A percentile compares a stretch with the other conserved stretches of the same genome.
These are phyloP conservation scores for Zaprionus davidi DNA, from an alignment of 1,140 invertebrate species.

Conservation along the genomic window DNA sequence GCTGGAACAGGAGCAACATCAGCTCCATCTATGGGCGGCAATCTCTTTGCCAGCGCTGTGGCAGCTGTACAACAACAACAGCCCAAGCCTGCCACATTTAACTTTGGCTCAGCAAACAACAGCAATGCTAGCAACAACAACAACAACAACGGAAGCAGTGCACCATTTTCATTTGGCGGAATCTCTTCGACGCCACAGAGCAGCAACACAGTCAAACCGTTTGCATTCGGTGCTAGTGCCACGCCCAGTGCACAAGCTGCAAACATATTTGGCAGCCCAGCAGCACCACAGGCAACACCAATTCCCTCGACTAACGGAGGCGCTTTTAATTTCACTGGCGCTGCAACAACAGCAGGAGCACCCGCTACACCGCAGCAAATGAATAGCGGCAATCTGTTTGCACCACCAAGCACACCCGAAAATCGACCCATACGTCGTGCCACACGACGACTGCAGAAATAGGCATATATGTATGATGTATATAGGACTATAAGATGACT, in stretches of 20 bases:
- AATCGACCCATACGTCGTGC: conserved; percentile 54
- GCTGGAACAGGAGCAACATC: background rate
- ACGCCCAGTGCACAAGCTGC: conserved; percentile 13
- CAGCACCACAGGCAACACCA: conserved; percentile 20
- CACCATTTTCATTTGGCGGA: conserved; percentile 60
- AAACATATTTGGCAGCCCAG: conserved; percentile 51
- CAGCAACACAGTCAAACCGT: conserved; percentile 53
- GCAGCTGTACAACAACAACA: conserved; percentile 36
- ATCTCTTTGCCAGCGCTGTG: conserved; percentile 58
- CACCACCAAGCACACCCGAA: conserved; percentile 44
- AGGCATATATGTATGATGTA: conserved; percentile 1
- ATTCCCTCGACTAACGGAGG: conserved; percentile 7
- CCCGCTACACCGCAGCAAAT: conserved; percentile 48
- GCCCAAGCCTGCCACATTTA: conserved; percentile 45
- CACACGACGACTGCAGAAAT: conserved; percentile 65
- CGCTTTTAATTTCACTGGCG: conserved; percentile 47
- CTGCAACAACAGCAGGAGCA: background rate
- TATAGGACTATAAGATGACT: background rate
- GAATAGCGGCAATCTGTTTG: conserved; percentile 55
- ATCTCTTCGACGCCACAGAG: conserved; percentile 39
- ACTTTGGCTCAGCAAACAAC: conserved; percentile 34
- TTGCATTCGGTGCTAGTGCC: conserved; percentile 47
- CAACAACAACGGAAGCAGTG: conserved; percentile 7
- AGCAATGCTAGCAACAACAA: conserved; percentile 13
- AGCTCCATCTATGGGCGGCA: conserved; percentile 37